Evolutionary conservation across 2,888 invertebrate genomes (phyloP).

Genomic region (Drosophila antonietae): DNA sequence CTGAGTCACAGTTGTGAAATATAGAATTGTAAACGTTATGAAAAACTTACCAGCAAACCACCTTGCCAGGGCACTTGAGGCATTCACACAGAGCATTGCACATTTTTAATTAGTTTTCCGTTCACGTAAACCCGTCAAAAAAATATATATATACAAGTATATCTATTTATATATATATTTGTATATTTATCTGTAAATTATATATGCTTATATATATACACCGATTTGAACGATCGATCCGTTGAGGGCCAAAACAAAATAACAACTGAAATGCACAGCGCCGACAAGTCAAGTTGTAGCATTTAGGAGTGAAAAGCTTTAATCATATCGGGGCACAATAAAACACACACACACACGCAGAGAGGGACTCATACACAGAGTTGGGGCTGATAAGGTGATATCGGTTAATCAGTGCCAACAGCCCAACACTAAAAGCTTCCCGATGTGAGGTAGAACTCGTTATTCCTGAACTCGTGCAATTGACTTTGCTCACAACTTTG

Average conservation of each 20-base stretch:
- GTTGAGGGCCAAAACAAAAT: constrained; percentile 52
- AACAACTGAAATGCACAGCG: constrained; percentile 55
- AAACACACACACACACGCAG: neutral
- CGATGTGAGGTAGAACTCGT: neutral
- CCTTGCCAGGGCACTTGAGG: constrained; percentile 82
- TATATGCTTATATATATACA: constrained; percentile 12
- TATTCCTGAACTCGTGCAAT: neutral
- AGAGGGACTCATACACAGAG: too few species aligned
- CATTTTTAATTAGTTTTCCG: constrained; percentile 66
- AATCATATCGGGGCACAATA: constrained; percentile 57
- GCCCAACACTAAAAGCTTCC: neutral
- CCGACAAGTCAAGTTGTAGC: constrained; percentile 38
- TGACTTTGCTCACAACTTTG: constrained; percentile 2
- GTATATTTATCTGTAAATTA: constrained; percentile 8
- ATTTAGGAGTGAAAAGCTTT: constrained; percentile 62
- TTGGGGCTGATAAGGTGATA: constrained; percentile 54
- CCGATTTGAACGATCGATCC: constrained; percentile 25
- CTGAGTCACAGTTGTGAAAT: constrained; percentile 29
- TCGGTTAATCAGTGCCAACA: constrained; percentile 48
- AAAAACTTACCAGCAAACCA: constrained; percentile 81
- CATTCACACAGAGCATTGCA: constrained; percentile 80
- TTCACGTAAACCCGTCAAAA: constrained; percentile 19
- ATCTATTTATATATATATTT: constrained; percentile 11
- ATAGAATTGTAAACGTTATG: neutral
- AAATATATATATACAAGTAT: constrained; percentile 12